phyloP scores from a whole-genome alignment of 2,797 vertebrate genomes.

The Lutjanus argentimaculatus region DNA sequence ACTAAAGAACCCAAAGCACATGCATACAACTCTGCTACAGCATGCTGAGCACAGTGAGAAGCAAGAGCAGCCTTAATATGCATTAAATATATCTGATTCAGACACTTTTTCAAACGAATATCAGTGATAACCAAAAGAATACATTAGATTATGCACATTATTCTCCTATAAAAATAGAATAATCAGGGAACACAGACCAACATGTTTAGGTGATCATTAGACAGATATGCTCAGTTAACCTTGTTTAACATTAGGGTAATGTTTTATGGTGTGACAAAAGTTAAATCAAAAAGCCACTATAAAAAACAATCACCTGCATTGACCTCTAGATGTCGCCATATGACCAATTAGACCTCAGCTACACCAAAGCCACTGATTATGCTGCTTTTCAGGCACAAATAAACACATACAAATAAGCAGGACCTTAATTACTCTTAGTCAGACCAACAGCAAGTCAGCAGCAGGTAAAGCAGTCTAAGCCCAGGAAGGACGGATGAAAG shows the following conservation, averaged over 20 bases:
- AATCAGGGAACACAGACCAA: neutral
- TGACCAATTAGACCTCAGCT: conserved; percentile 13
- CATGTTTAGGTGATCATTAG: neutral
- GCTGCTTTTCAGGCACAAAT: neutral
- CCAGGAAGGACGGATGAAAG: conserved; percentile 45
- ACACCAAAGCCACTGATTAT: neutral
- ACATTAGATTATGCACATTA: neutral
- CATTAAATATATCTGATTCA: conserved; percentile 4
- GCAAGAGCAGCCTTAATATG: neutral
- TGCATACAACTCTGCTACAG: conserved; percentile 29
- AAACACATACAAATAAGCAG: conserved; percentile 26
- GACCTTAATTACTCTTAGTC: conserved; percentile 34
- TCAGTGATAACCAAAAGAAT: neutral
- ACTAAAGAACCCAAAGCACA: conserved; percentile 43
- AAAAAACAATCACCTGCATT: conserved; percentile 6
- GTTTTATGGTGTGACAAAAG: neutral
- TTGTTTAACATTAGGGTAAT: neutral
- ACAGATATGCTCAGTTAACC: neutral
- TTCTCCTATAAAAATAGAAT: neutral
- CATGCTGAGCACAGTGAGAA: conserved; percentile 29
- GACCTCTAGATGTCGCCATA: conserved; percentile 56
- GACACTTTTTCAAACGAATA: neutral
- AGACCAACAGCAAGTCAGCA: conserved; percentile 9
- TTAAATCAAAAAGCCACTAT: neutral
- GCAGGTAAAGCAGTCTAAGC: conserved; percentile 25